These are phyloP conservation scores for Cygnus olor DNA, from an alignment of 2,797 vertebrate genomes.

Conservation along the genomic window DNA sequence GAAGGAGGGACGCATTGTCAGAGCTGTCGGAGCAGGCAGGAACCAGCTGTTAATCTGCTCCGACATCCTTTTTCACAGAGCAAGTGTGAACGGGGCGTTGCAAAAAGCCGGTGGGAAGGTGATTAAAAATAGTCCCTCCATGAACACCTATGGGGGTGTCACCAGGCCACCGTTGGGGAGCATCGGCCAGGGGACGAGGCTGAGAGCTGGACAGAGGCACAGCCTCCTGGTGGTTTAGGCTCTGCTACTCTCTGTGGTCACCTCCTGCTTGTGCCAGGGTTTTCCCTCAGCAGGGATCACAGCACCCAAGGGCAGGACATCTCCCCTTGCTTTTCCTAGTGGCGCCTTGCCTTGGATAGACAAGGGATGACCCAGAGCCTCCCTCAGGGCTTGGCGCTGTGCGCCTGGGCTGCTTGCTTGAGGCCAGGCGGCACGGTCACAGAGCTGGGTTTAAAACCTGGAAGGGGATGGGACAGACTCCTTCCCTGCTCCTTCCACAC, in stretches of 20 bases:
- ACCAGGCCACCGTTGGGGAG: neutral
- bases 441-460: neutral
- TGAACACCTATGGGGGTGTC: neutral
- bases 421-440: fast-evolving
- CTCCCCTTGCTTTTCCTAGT: neutral
- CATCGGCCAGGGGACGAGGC: fast-evolving
- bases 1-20: constrained; percentile 67
- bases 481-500: neutral
- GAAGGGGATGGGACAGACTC: too few relatives aligned
- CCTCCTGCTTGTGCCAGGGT: neutral
- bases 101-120: constrained; percentile 32
- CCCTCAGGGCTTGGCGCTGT: neutral
- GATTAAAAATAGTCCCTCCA: constrained; percentile 42
- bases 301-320: neutral
- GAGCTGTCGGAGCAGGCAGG: constrained; percentile 63
- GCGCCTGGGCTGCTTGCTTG: neutral
- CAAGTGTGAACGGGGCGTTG: constrained; percentile 47
- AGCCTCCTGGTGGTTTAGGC: neutral
- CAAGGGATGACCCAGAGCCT: neutral
- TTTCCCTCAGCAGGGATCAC: neutral
- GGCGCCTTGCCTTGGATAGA: neutral
- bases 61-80: constrained; percentile 63
- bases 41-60: constrained; percentile 71
- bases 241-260: neutral
- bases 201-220: neutral